phyloP scores from a whole-genome alignment of 1,140 invertebrate genomes.

The Matsumurasca onukii region DNA sequence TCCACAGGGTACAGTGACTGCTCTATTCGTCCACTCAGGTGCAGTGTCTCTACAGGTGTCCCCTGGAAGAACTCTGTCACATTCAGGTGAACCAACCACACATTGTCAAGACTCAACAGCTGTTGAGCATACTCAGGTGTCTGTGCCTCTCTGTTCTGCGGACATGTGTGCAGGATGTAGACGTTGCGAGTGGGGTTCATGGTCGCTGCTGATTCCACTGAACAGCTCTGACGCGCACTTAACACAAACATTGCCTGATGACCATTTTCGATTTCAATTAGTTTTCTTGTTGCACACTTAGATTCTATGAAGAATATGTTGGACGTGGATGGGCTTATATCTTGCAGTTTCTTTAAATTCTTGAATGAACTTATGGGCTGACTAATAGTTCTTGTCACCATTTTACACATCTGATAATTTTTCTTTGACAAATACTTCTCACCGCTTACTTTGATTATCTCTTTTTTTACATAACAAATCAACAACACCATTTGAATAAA shows the following conservation, averaged over 20 bases:
- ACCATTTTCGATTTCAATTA: neutral
- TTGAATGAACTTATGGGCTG: no score
- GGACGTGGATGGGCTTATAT: neutral
- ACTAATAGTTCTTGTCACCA: no score
- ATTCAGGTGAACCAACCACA: slow-evolving; percentile 1
- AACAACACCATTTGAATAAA: no score
- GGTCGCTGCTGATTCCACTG: neutral
- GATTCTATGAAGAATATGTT: slow-evolving; percentile 8
- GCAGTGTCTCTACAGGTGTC: neutral
- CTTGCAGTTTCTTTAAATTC: no score
- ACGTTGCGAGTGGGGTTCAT: neutral
- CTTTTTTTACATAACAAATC: no score
- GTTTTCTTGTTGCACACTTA: neutral
- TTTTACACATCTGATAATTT: no score
- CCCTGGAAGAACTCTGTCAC: neutral
- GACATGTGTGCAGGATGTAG: neutral
- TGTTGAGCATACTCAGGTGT: neutral
- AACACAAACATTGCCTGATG: neutral
- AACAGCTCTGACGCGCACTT: slow-evolving; percentile 1
- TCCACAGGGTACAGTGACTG: neutral
- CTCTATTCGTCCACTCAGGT: neutral
- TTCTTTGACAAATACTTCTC: no score
- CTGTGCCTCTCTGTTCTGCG: neutral
- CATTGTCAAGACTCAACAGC: neutral
- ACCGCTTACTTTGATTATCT: no score